Evolutionary conservation across 37 sponge, comb jelly and placozoan genomes (phyloP).

Genomic region (Eunapius fragilis): DNA sequence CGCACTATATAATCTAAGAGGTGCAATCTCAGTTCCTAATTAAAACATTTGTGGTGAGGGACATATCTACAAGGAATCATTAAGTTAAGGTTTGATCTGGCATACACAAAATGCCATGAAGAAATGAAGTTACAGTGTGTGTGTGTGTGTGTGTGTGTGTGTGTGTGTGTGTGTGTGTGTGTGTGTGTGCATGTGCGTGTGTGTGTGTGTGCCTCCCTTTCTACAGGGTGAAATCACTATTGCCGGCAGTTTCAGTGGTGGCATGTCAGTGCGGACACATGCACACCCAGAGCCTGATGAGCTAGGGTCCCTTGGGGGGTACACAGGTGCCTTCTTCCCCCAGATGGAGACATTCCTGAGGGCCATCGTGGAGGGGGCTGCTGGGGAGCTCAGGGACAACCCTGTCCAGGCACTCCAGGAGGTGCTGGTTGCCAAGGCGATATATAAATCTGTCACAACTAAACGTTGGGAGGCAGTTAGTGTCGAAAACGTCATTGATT

Average conservation of each 20-base stretch:
- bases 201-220: neutral
- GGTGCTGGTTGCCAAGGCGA: constrained; percentile 32
- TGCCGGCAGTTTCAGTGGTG: constrained; percentile 53
- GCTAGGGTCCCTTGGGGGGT: constrained; percentile 38
- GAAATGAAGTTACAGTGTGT: too few relatives aligned
- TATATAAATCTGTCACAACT: constrained; percentile 21
- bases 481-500: neutral
- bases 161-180: too few relatives aligned
- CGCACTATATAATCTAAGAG: neutral
- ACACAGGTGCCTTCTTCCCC: constrained; percentile 33
- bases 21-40: too few relatives aligned
- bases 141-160: too few relatives aligned
- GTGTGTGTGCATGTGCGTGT: too few relatives aligned
- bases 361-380: constrained; percentile 1
- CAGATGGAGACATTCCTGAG: constrained; percentile 43
- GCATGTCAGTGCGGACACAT: constrained; percentile 14
- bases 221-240: constrained; percentile 67
- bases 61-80: too few relatives aligned
- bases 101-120: too few relatives aligned
- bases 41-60: too few relatives aligned
- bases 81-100: too few relatives aligned
- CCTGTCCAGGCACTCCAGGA: constrained; percentile 29
- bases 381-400: neutral
- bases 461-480: constrained; percentile 34
- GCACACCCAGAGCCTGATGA: neutral